Conservation (phyloP, 2,797 vertebrate genomes). For the Rhinogobio ventralis region DNA sequence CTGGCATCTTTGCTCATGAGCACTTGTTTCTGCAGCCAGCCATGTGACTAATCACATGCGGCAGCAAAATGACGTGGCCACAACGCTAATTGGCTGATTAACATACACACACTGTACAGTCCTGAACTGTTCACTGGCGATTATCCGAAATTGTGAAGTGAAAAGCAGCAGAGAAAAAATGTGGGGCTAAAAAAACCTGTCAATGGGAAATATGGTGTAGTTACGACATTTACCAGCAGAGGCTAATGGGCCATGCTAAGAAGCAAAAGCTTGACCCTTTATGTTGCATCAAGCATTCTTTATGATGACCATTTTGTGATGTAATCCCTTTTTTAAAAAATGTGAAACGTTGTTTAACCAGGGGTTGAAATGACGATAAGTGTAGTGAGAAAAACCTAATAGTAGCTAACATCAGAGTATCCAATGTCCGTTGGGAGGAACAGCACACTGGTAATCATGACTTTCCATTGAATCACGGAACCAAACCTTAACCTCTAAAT, state of each 20-base stretch:
- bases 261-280: too few relatives aligned
- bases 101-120: not conserved
- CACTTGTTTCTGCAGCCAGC: not conserved
- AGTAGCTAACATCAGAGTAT: not conserved
- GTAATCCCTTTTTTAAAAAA: not conserved
- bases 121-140: not conserved
- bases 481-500: not conserved
- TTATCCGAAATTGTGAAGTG: not conserved
- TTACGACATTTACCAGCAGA: not conserved
- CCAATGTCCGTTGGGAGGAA: not conserved
- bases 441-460: not conserved
- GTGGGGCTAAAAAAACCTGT: not conserved
- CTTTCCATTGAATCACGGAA: not conserved
- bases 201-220: not conserved
- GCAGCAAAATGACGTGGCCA: not conserved
- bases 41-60: not conserved
- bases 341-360: not conserved
- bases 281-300: not conserved
- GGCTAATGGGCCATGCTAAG: not conserved
- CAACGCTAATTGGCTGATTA: not conserved
- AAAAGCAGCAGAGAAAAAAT: not conserved
- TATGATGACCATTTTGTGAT: not conserved
- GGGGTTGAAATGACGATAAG: not conserved
- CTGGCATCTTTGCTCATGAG: not conserved
- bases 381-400: not conserved